Evolutionary conservation across 2,113 vertebrate genomes (phyloP), one percentile per base, ranked within the genome.

Genomic region (Chauna torquata): DNA sequence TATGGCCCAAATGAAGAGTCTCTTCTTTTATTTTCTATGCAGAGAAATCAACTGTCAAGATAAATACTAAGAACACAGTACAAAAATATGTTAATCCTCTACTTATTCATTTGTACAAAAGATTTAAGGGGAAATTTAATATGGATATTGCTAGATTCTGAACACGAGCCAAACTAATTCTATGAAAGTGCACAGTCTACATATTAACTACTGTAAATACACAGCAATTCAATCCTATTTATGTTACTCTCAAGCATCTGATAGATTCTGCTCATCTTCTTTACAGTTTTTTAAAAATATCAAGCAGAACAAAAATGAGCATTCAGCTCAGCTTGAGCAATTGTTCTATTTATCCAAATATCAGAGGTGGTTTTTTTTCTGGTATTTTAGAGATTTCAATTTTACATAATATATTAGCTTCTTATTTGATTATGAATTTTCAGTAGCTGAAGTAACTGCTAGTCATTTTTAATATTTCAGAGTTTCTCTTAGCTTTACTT

Each of bases 81-180:
- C 91, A 94, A 97, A 98, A 98, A 94, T 96, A 97, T 94, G 95
- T 92, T 97, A 98, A 98, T 98, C 97, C 92, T 90, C 72, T 96
- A 78, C 93, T 98, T 98, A 97, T 66, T 97, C 94, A 96, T 94
- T 95, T 97, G 68, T 93, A 90, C 86, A 86, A 91, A 94, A 97
- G 95, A 97, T 96, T 97, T 94, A 95, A 95, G 91, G 74, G 76
- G 62, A 97, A 97, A 97, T 98, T 98, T 98, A 98, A 98, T 98
- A 98, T 92, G 91, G 96, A 97, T 97, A 98, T 94, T 97, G 92
- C 96, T 92, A 96, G 82, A 96, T 94, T 88, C 91, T 98, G 97
- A 98, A 97, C 84, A 94, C 78, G 69, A 98, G 98, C 97, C 97
- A 98, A 98, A 98, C 88, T 97, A 98, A 98, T 98, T 98, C 92